Conservation (phyloP, 2,113 vertebrate species). For the Prinia subflava region DNA sequence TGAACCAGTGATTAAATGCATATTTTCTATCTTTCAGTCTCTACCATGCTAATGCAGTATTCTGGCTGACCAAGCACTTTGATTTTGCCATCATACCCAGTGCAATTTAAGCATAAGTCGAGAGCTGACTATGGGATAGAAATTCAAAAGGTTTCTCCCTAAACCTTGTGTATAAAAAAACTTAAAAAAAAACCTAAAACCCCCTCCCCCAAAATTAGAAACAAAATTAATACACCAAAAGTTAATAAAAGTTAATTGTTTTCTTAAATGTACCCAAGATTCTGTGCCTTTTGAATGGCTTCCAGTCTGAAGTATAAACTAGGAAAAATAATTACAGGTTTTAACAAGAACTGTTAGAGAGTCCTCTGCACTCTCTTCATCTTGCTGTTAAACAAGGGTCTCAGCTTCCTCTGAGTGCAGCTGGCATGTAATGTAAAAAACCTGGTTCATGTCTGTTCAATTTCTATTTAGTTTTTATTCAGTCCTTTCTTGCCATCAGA, state of each 20-base stretch:
- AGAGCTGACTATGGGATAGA: background rate
- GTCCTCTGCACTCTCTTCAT: background rate
- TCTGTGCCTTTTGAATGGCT: background rate
- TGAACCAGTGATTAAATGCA: background rate
- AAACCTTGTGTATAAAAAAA: background rate
- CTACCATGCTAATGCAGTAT: background rate
- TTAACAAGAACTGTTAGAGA: background rate
- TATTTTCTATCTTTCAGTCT: background rate
- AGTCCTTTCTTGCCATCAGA: background rate
- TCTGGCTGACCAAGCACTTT: background rate
- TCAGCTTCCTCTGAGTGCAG: background rate
- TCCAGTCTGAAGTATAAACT: background rate
- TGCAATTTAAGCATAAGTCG: background rate
- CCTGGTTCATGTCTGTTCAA: background rate
- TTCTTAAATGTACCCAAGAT: background rate
- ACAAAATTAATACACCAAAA: background rate
- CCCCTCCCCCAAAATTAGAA: too few species aligned
- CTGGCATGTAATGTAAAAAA: background rate
- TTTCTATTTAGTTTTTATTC: background rate
- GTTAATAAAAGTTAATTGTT: background rate
- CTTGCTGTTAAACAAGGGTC: background rate
- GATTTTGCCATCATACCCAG: background rate
- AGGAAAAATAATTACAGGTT: background rate
- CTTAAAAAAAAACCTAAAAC: background rate
- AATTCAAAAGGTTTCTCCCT: background rate